Evolutionary conservation across 2,113 vertebrate genomes (phyloP).

Genomic region (Coreoperca whiteheadi): DNA sequence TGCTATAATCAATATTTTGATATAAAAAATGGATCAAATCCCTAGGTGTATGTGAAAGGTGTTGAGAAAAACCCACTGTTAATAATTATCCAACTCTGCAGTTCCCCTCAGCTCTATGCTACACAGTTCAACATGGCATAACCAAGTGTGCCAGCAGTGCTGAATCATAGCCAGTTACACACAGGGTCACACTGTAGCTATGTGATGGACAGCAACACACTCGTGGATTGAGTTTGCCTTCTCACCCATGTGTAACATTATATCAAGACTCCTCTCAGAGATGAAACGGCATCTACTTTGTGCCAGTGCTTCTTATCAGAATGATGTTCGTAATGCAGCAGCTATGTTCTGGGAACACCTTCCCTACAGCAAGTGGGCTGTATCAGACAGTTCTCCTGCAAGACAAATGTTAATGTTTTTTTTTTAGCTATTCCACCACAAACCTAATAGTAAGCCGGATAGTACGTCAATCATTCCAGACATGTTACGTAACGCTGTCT

Average conservation of each 20-base stretch:
- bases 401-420: constrained; percentile 10
- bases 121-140: constrained; percentile 16
- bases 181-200: constrained; percentile 51
- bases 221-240: constrained; percentile 25
- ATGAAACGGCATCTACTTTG: constrained; percentile 26
- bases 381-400: background rate
- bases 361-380: background rate
- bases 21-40: too few species aligned
- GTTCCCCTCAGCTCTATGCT: background rate
- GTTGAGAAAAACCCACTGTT: too few species aligned
- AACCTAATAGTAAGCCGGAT: constrained; percentile 4
- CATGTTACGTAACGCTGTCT: background rate
- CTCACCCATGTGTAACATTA: constrained; percentile 62
- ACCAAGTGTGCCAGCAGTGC: constrained; percentile 23
- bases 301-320: constrained; percentile 22
- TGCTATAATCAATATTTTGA: too few species aligned
- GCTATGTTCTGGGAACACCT: constrained; percentile 5
- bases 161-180: constrained; percentile 20
- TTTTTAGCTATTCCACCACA: background rate
- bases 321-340: background rate
- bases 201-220: constrained; percentile 69
- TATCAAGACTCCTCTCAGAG: constrained; percentile 38
- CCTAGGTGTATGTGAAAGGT: too few species aligned
- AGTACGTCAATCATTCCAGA: constrained; percentile 8
- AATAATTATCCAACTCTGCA: too few species aligned